Evolutionary conservation across 2,888 invertebrate genomes (phyloP), one percentile per base, ranked within the genome.

Genomic region (Mamestra brassicae): DNA sequence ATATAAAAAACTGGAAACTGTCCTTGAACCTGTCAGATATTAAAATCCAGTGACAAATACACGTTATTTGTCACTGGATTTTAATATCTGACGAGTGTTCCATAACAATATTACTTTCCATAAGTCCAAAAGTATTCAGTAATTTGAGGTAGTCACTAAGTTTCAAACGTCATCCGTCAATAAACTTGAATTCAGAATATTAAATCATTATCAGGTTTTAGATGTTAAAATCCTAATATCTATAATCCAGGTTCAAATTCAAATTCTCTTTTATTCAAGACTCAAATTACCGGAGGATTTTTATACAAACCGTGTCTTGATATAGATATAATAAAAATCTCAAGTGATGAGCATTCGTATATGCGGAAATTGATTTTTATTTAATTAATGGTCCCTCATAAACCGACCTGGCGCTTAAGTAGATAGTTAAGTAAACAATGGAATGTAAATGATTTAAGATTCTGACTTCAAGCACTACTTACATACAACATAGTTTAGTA

Each of bases 121-220:
- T 26, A 1, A 26, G 26, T 26, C 26, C 26, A 26, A 26, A 26
- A 26, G 26, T 26, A 26, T 26, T 26, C 26, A 26, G 26, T 26
- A 4, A 38, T 42, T 61, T 60, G 36, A 17, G 10, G 38, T 42
- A 5, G 60, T 60, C 17, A 26, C 26, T 26, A 26, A 26, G 26
- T 38, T 38, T 38, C 38, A 38, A 5, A 5, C 38, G 26, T 38
- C 38, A 38, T 2, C 38, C 26, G 17, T 50, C 7, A 47, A 55
- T 69, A 57, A 47, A 71, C 11, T 69, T 70, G 70, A 57, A 57
- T 70, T 47, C 47, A 70, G 47, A 70, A 58, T 71, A 47, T 42
- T 34, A 13, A n/a, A 72, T 72, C 58, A 52, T 58, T 71, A 70
- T 15, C 6, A 13, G 13, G 17, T 13, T 67, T 45, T 26, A 62